These are phyloP conservation scores for Lottia gigantea DNA, from an alignment of 2,888 invertebrate genomes.

Conservation along the genomic window DNA sequence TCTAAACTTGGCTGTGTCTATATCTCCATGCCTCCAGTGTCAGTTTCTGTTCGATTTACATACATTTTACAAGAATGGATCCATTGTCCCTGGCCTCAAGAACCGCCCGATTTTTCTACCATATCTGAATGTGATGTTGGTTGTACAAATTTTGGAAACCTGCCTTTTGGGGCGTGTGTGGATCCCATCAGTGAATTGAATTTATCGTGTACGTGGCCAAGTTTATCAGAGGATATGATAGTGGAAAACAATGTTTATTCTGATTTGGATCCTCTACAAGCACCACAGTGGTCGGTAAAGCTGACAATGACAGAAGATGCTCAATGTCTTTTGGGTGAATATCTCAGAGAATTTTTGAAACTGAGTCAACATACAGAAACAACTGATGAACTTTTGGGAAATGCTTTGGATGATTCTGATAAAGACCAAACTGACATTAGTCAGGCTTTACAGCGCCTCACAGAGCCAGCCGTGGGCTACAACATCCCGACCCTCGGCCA, in stretches of 20 bases:
- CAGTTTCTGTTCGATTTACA: constrained; percentile 81
- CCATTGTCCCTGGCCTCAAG: constrained; percentile 66
- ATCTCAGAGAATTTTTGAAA: constrained; percentile 78
- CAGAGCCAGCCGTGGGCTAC: constrained; percentile 74
- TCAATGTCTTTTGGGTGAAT: constrained; percentile 82
- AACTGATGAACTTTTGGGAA: constrained; percentile 72
- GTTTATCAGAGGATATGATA: constrained; percentile 84
- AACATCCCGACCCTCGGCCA: constrained; percentile 56
- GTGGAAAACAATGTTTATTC: constrained; percentile 89
- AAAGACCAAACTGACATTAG: constrained; percentile 50
- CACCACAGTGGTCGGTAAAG: constrained; percentile 79
- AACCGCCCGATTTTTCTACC: constrained; percentile 71
- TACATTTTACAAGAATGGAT: constrained; percentile 73
- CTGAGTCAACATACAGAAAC: constrained; percentile 71
- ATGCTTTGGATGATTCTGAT: constrained; percentile 37
- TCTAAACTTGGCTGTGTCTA: constrained; percentile 76
- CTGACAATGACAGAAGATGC: constrained; percentile 75
- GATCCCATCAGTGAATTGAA: constrained; percentile 83
- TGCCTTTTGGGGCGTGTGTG: constrained; percentile 87
- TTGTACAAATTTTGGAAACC: constrained; percentile 70
- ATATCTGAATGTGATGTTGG: constrained; percentile 73
- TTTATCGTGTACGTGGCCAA: constrained; percentile 87
- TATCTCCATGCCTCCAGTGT: constrained; percentile 72
- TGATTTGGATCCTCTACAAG: constrained; percentile 84
- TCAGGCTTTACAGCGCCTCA: constrained; percentile 75